Evolutionary conservation across 2,888 invertebrate species (phyloP), one percentile per base, ranked within the genome.

Genomic region (Diloba caeruleocephala): DNA sequence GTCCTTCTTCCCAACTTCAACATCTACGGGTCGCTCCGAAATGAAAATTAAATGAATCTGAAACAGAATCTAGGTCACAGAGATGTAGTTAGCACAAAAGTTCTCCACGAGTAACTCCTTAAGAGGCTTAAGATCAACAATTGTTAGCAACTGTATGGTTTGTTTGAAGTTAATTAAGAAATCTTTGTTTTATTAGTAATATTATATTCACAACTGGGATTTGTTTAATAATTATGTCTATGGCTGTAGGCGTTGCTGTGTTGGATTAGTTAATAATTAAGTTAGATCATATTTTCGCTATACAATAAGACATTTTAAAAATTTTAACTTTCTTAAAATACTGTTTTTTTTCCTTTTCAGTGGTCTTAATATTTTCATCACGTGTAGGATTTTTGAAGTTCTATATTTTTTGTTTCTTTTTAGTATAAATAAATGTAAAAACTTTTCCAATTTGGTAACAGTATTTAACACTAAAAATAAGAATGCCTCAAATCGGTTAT

Each of bases 41-140:
- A 66, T 63, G 43, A 63, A 69, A 67, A 60, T 65, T 56, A 61
- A 70, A 68, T 66, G 43, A 57, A 66, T 48, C 31, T 10, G 14
- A 50, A 51, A 21, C 34, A 32, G 38, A 52, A 71, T 52, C 25
- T 53, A 71, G 68, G 68, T 62, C 68, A 53, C 57, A 28, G 23
- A 48, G 44, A 43, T 43, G 41, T 65, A 55, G 49, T 49, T 70
- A 55, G 42, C 42, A 48, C 15, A 21, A 14, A 64, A 66, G 17
- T 63, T 60, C 51, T 45, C 45, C 31, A 10, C 26, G 36, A 45
- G 45, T 42, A 37, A 48, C 26, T 41, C 10, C 26, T 45, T 53
- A 32, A 39, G 23, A 60, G 38, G 48, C 48, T 55, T 49, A 38
- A 37, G 9, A 46, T 48, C 26, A 48, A 59, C 53, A 54, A 51